Evolutionary conservation across 2,888 invertebrate genomes (phyloP).

Genomic region (Eilema griseolum): DNA sequence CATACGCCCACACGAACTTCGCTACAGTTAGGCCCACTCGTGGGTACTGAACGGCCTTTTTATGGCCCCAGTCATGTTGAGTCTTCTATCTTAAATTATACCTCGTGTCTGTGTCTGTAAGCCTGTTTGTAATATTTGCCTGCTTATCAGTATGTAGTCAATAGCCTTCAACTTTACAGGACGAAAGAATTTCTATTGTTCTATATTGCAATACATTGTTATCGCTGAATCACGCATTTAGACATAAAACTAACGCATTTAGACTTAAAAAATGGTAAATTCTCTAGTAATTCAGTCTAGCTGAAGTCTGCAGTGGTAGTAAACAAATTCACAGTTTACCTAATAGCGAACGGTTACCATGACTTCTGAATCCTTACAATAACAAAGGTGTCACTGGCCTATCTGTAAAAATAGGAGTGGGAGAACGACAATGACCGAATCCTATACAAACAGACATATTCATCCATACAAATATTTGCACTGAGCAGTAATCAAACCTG

Average conservation of each 20-base stretch:
- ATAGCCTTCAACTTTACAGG: background rate
- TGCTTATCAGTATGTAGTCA: background rate
- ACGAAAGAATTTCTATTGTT: background rate
- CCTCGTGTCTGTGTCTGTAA: background rate
- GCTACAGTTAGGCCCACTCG: constrained; percentile 10
- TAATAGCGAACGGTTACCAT: no score
- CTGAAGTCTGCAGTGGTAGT: no score
- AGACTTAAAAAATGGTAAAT: background rate
- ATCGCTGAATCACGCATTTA: background rate
- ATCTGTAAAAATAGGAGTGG: background rate
- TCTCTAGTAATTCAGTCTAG: background rate
- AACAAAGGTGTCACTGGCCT: no score
- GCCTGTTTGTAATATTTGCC: background rate
- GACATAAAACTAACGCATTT: background rate
- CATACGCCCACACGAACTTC: constrained; percentile 26
- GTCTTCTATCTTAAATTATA: background rate
- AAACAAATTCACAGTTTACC: no score
- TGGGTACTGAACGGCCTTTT: background rate
- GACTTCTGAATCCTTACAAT: no score
- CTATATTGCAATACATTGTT: background rate
- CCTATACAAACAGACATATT: no score
- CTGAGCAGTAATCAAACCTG: no score
- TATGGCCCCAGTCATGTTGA: background rate
- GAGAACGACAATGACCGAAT: no score
- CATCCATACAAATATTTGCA: no score